Evolutionary conservation across 2,888 invertebrate species (phyloP), one percentile per base, ranked within the genome.

Genomic region (Cephus pulcher): DNA sequence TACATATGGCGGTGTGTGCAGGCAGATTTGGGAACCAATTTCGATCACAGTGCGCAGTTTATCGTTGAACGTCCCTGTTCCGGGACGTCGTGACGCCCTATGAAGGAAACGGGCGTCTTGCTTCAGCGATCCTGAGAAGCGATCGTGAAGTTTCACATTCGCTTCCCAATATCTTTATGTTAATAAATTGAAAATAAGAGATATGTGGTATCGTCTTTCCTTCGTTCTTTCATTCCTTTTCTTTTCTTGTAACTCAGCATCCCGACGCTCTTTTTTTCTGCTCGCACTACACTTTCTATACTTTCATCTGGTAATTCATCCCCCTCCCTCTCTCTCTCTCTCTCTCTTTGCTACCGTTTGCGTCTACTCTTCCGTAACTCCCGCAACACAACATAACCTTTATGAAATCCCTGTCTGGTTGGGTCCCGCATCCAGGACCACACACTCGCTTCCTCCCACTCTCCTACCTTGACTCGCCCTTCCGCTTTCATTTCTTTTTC

Each of bases 161-260:
- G 56, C 56, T 56, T 56, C 56, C 9, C 56, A 56, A 56, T 23
- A 23, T 56, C 56, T 56, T 56, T 56, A 56, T 23, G 56, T 23
- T 56, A 56, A 56, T 34, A 71, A 23, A 81, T 82, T 80, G 81
- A 85, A 88, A 87, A 83, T 80, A 84, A 85, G 83, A 81, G 87
- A 88, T 88, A 88, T 86, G 88, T 88, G 84, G 83, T 85, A 84
- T 82, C 80, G 80, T 80, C 82, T 75, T 78, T 80, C 75, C 32
- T 80, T 78, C 76, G 73, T 74, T 78, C 75, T 74, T 79, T 78
- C 74, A 30, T 71, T 79, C n/a, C 73, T 32, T 80, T 69, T 40
- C 15, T 15, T 56, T 23, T 23, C 23, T 37, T 12, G 4, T 37
- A 12, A 12, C 12, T 37, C 23, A 6, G 15, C 40, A 15, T 15